Evolutionary conservation across 2,888 invertebrate species (phyloP).

Genomic region (Stomorhina lunata): DNA sequence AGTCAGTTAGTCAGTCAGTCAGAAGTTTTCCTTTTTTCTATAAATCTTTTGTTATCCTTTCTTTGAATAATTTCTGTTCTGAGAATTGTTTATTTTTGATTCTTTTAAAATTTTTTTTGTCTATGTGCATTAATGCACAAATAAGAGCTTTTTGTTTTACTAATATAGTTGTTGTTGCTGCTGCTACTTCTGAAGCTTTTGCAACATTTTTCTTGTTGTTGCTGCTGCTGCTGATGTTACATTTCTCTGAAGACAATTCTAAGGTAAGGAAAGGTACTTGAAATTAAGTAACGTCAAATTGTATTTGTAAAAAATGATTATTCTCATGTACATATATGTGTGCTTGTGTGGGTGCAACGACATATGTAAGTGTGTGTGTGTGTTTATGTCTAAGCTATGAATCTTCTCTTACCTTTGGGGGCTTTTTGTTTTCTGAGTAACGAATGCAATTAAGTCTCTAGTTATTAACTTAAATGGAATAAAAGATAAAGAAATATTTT

Average conservation of each 20-base stretch:
- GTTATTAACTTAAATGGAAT: slow-evolving; percentile 66
- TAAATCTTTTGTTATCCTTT: slow-evolving; percentile 53
- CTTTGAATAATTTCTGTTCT: slow-evolving; percentile 53
- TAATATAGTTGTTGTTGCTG: slow-evolving; percentile 20
- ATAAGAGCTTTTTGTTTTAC: slow-evolving; percentile 56
- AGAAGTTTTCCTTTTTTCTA: slow-evolving; percentile 43
- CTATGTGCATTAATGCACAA: slow-evolving; percentile 65
- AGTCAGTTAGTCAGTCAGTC: slow-evolving; percentile 9
- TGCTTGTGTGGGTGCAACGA: neutral
- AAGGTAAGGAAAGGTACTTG: slow-evolving; percentile 58
- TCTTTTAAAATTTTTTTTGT: slow-evolving; percentile 37
- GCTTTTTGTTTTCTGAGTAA: slow-evolving; percentile 43
- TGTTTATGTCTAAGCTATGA: neutral
- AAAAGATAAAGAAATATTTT: slow-evolving; percentile 39
- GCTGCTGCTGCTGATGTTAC: slow-evolving; percentile 23
- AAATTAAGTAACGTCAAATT: slow-evolving; percentile 65
- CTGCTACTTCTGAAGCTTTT: slow-evolving; percentile 25
- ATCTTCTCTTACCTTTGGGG: slow-evolving; percentile 44
- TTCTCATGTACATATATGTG: neutral
- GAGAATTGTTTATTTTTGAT: slow-evolving; percentile 26
- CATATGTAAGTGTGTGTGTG: neutral
- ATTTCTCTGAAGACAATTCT: slow-evolving; percentile 64
- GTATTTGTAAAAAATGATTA: slow-evolving; percentile 41
- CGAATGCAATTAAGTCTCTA: slow-evolving; percentile 66
- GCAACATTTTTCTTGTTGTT: slow-evolving; percentile 19